Percentiles rank a stretch among this genome's conserved stretches.
Evolutionary conservation across 1,140 invertebrate species (phyloP).

Genomic region (Sipha flava): DNA sequence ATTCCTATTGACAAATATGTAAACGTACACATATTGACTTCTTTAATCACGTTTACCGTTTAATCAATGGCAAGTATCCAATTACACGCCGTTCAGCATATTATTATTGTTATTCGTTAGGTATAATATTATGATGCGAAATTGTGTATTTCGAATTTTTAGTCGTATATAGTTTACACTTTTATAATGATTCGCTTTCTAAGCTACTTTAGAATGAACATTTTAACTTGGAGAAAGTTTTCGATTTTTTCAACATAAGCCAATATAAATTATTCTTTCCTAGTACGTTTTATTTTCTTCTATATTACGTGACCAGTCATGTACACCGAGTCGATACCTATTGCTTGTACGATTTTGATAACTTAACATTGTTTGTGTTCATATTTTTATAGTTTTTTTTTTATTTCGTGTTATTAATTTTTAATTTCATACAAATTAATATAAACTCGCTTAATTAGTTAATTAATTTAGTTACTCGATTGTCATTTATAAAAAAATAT

Average conservation of each 20-base stretch:
- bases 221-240: conserved; percentile 12
- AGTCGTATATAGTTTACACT: background rate
- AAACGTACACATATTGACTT: conserved; percentile 1
- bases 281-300: conserved; percentile 13
- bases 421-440: background rate
- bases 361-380: background rate
- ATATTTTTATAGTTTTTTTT: background rate
- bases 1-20: conserved; percentile 3
- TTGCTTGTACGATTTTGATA: background rate
- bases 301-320: conserved; percentile 4
- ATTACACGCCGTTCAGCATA: conserved; percentile 9
- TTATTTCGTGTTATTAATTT: conserved; percentile 9
- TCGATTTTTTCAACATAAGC: background rate
- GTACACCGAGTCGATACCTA: background rate
- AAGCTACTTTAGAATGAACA: background rate
- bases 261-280: conserved; percentile 16
- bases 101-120: background rate
- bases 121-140: background rate
- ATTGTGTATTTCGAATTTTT: background rate
- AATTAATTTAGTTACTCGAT: too few species aligned
- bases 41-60: background rate
- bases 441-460: too few species aligned
- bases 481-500: too few species aligned
- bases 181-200: background rate
- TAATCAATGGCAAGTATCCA: conserved; percentile 3